Evolutionary conservation across 2,888 invertebrate species (phyloP).

Genomic region (Drosophila acutilabella): DNA sequence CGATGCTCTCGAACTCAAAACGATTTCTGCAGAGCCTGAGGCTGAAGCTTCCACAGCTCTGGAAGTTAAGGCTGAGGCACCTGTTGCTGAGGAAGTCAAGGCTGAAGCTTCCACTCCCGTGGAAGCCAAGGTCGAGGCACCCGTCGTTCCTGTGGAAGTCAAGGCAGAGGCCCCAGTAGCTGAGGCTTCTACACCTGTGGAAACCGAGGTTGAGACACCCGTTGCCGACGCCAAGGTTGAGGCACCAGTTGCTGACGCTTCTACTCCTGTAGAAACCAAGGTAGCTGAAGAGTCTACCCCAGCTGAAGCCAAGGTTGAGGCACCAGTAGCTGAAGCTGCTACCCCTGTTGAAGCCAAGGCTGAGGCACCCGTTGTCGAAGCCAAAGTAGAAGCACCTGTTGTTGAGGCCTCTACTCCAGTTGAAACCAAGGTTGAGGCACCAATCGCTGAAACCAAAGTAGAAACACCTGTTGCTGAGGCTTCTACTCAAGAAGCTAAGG

Average conservation of each 20-base stretch:
- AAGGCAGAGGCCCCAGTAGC: conserved; percentile 31
- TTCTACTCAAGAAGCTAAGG: conserved; percentile 17
- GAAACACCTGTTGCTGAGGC: neutral
- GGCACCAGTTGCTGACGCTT: conserved; percentile 20
- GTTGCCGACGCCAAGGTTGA: conserved; percentile 33
- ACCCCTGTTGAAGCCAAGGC: conserved; percentile 1
- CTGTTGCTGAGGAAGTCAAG: conserved; percentile 7
- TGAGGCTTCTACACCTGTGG: conserved; percentile 16
- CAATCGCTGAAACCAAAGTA: conserved; percentile 10
- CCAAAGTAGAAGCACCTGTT: conserved; percentile 24
- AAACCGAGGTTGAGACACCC: conserved; percentile 28
- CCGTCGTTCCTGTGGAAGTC: conserved; percentile 19
- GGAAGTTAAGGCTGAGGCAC: conserved; percentile 34
- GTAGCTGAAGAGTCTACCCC: neutral
- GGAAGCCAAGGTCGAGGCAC: conserved; percentile 30
- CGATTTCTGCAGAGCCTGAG: conserved; percentile 18
- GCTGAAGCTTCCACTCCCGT: conserved; percentile 16
- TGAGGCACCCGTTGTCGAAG: conserved; percentile 18
- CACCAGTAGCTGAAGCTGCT: conserved; percentile 3
- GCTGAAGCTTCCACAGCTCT: conserved; percentile 30
- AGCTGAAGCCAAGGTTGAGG: conserved; percentile 23
- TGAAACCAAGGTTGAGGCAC: conserved; percentile 27
- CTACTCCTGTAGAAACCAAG: conserved; percentile 23
- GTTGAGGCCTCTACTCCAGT: conserved; percentile 19
- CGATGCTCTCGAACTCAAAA: conserved; percentile 21